phyloP scores from a whole-genome alignment of 2,113 vertebrate genomes.

The Butorides virescens region DNA sequence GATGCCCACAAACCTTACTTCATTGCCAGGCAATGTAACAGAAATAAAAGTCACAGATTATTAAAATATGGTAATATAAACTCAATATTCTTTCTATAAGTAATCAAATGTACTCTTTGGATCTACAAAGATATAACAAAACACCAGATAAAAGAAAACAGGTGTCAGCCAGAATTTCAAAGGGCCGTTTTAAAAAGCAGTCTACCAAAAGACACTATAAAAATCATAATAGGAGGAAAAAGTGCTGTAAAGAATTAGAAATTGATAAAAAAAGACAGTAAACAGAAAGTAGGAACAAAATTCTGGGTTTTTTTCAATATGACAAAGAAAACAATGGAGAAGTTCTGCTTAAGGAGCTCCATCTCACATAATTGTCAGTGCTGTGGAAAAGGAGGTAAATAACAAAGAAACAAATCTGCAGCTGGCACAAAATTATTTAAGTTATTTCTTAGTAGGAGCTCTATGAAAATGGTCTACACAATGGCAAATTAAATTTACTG shows the following conservation, averaged over 20 bases:
- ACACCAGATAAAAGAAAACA: constrained; percentile 17
- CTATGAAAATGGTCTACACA: background rate
- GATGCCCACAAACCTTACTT: background rate
- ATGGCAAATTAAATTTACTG: constrained; percentile 36
- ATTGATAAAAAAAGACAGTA: background rate
- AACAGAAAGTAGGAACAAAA: background rate
- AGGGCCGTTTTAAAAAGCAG: background rate
- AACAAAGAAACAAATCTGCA: constrained; percentile 24
- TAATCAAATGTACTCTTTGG: background rate
- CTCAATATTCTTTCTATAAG: background rate
- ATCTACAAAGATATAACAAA: background rate
- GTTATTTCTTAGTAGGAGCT: constrained; percentile 13
- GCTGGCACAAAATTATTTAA: constrained; percentile 23
- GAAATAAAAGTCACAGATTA: background rate
- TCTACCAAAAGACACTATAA: background rate
- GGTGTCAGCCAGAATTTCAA: background rate
- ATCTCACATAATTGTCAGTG: background rate
- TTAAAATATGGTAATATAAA: background rate
- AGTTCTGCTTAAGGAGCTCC: background rate
- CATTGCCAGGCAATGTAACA: background rate
- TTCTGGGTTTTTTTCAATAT: background rate
- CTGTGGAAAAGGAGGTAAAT: background rate
- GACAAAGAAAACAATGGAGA: background rate
- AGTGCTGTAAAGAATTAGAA: background rate
- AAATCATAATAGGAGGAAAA: background rate